These are phyloP conservation scores for Dipodomys merriami DNA, from an alignment of 2,113 vertebrate genomes.

Conservation along the genomic window DNA sequence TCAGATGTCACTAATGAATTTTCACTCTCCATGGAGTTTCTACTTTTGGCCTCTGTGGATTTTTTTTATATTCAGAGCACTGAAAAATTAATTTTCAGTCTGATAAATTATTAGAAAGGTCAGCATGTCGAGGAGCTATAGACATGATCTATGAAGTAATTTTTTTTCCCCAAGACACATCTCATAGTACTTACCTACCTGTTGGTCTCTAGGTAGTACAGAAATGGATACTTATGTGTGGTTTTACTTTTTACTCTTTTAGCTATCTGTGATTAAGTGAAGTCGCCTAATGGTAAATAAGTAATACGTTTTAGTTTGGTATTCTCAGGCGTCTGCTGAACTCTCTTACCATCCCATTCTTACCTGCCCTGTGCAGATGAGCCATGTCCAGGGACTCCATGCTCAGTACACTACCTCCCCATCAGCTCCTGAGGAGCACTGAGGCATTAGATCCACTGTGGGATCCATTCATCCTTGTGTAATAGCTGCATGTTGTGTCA, in stretches of 20 bases:
- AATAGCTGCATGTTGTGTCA: not conserved
- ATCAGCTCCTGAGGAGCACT: not conserved
- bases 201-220: too few relatives aligned
- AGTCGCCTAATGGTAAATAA: not conserved
- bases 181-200: too few relatives aligned
- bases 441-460: not conserved
- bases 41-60: not conserved
- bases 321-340: not conserved
- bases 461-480: not conserved
- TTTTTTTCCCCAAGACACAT: not conserved
- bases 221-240: too few relatives aligned
- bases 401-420: not conserved
- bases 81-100: constrained; percentile 16
- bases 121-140: not conserved
- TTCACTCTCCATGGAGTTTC: too few relatives aligned
- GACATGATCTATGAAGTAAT: not conserved
- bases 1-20: not conserved
- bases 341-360: not conserved
- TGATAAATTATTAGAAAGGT: not conserved
- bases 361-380: not conserved
- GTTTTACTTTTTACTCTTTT: too few relatives aligned
- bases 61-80: not conserved
- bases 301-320: not conserved
- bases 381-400: not conserved
- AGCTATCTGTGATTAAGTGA: too few relatives aligned